A percentile compares a stretch with the other conserved stretches of the same genome.
Evolutionary conservation across 2,888 invertebrate species (phyloP).

Genomic region (Temnothorax unifasciatus): DNA sequence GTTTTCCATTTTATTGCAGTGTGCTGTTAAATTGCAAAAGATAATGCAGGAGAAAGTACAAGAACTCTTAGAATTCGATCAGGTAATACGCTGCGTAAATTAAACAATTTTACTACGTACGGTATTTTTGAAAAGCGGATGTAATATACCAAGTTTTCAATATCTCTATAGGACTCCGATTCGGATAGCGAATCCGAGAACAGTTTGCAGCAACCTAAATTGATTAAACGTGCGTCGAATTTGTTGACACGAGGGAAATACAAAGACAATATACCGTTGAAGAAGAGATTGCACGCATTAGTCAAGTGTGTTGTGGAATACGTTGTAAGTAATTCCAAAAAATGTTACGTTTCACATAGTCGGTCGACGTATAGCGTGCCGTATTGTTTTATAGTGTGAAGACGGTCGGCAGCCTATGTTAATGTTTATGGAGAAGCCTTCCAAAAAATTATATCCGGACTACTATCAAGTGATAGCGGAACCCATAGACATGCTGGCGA

Average conservation of each 20-base stretch:
- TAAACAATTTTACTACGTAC: background rate
- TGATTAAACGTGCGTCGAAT: conserved; percentile 84
- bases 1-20: conserved; percentile 85
- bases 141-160: conserved; percentile 3
- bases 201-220: conserved; percentile 83
- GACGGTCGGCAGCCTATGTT: conserved; percentile 95
- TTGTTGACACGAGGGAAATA: conserved; percentile 86
- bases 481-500: conserved; percentile 98
- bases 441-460: conserved; percentile 97
- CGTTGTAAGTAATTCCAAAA: conserved; percentile 87
- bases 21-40: conserved; percentile 94
- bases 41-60: conserved; percentile 94
- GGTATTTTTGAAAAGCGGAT: background rate
- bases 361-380: conserved; percentile 50
- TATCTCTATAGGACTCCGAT: conserved; percentile 81
- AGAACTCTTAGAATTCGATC: conserved; percentile 90
- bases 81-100: conserved; percentile 84
- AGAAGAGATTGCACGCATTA: conserved; percentile 93
- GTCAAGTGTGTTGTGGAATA: conserved; percentile 92
- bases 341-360: conserved; percentile 9
- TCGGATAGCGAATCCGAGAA: conserved; percentile 84
- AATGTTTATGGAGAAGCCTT: conserved; percentile 98
- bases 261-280: conserved; percentile 89
- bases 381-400: conserved; percentile 87
- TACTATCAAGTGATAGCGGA: conserved; percentile 97